These are phyloP conservation scores for Galbula dea DNA, from an alignment of 2,113 vertebrate genomes.

Conservation along the genomic window DNA sequence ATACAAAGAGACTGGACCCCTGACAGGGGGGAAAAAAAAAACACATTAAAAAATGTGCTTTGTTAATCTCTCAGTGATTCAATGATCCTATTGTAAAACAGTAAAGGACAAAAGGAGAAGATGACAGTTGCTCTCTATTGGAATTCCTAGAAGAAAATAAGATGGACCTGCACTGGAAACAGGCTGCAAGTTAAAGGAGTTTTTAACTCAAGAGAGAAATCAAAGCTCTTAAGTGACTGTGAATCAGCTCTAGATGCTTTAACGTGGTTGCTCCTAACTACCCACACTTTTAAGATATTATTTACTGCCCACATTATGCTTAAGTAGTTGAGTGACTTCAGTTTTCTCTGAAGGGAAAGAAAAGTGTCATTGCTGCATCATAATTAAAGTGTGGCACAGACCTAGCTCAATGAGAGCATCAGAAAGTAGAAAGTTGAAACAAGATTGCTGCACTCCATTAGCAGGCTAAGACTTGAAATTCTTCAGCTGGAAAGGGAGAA, in stretches of 20 bases:
- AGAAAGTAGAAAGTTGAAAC: neutral
- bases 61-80: conserved; percentile 41
- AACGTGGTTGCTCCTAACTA: neutral
- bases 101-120: neutral
- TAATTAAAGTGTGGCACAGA: neutral
- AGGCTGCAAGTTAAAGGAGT: neutral
- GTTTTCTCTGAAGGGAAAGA: neutral
- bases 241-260: neutral
- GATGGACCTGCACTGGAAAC: neutral
- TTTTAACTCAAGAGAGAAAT: neutral
- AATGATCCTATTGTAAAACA: conserved; percentile 4
- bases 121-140: neutral
- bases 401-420: neutral
- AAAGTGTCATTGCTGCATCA: neutral
- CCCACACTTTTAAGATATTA: neutral
- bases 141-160: neutral
- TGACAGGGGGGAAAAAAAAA: neutral
- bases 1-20: conserved; percentile 33
- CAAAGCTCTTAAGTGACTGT: neutral
- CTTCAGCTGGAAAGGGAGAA: neutral
- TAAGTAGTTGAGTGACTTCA: neutral
- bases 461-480: neutral
- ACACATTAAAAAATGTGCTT: conserved; percentile 2
- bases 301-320: neutral
- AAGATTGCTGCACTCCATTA: neutral